Percentiles rank a stretch among this genome's conserved stretches.
These are phyloP conservation scores for Pollachius pollachius DNA, from an alignment of 2,113 vertebrate species.

Conservation along the genomic window DNA sequence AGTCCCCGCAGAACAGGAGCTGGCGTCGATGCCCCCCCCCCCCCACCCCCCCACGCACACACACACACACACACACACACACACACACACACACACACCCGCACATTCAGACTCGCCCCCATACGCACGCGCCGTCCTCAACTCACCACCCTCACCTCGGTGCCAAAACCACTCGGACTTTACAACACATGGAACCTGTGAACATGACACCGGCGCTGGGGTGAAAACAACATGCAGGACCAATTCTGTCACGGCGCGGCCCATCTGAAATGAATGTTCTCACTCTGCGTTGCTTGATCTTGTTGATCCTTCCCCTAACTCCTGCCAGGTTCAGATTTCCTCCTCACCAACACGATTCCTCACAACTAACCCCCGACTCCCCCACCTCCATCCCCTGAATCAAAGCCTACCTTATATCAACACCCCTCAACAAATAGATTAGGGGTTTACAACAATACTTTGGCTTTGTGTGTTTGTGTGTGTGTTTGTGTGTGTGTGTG, in stretches of 20 bases:
- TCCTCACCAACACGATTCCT: slow-evolving; percentile 49
- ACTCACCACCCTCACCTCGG: neutral
- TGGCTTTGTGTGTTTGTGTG: slow-evolving; percentile 36
- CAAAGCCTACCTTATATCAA: slow-evolving; percentile 40
- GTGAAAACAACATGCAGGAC: slow-evolving; percentile 63
- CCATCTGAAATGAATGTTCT: slow-evolving; percentile 74
- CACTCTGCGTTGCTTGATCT: slow-evolving; percentile 58
- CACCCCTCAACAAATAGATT: slow-evolving; percentile 25
- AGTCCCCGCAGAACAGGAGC: slow-evolving; percentile 51
- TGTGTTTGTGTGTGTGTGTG: too few species aligned
- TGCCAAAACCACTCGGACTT: slow-evolving; percentile 66
- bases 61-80: too few species aligned
- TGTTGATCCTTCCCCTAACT: slow-evolving; percentile 49
- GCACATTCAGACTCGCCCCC: neutral
- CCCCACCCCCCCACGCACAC: too few species aligned
- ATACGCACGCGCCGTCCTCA: neutral
- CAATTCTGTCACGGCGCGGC: slow-evolving; percentile 59
- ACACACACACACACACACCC: neutral
- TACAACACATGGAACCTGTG: slow-evolving; percentile 60
- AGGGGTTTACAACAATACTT: slow-evolving; percentile 24
- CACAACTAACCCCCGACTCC: slow-evolving; percentile 33
- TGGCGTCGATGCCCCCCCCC: slow-evolving; percentile 12
- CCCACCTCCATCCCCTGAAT: slow-evolving; percentile 48
- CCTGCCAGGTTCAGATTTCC: slow-evolving; percentile 60
- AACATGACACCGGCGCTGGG: slow-evolving; percentile 60